These are phyloP conservation scores for Aptenodytes patagonicus DNA, from an alignment of 2,113 vertebrate species.

Conservation along the genomic window DNA sequence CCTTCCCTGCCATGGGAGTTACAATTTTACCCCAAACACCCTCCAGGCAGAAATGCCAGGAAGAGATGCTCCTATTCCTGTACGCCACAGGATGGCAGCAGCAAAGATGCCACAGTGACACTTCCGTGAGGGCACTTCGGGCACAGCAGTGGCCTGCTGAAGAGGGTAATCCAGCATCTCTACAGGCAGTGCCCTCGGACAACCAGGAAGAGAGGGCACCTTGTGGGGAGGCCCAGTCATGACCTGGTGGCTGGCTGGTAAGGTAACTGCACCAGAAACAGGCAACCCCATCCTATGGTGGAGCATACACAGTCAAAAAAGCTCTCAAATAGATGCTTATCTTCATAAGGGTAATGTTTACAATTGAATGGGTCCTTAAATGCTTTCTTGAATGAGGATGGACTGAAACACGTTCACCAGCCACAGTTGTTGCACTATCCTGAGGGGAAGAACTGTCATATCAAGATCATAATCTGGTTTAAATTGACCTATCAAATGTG, in stretches of 20 bases:
- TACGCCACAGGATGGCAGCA: background rate
- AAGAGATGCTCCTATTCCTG: background rate
- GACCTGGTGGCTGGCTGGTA: background rate
- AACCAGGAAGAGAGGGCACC: background rate
- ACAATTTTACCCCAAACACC: background rate
- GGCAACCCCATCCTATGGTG: background rate
- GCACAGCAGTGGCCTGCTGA: background rate
- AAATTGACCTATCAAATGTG: background rate
- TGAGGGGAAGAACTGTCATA: background rate
- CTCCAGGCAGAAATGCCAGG: background rate
- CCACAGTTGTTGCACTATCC: background rate
- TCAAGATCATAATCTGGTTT: background rate
- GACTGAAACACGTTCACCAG: background rate
- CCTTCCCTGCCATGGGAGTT: background rate
- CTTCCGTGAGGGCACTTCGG: background rate
- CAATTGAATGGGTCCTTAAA: background rate
- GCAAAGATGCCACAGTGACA: background rate
- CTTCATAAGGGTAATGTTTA: background rate
- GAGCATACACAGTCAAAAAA: background rate
- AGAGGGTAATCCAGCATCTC: background rate
- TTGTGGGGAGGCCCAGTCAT: background rate
- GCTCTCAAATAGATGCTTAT: background rate
- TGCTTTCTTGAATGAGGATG: background rate
- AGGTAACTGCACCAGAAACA: background rate
- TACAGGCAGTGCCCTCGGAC: background rate